A percentile compares a stretch with the other conserved stretches of the same genome.
Conservation (phyloP, 2,797 vertebrate species). For the Urosaurus nigricauda region DNA sequence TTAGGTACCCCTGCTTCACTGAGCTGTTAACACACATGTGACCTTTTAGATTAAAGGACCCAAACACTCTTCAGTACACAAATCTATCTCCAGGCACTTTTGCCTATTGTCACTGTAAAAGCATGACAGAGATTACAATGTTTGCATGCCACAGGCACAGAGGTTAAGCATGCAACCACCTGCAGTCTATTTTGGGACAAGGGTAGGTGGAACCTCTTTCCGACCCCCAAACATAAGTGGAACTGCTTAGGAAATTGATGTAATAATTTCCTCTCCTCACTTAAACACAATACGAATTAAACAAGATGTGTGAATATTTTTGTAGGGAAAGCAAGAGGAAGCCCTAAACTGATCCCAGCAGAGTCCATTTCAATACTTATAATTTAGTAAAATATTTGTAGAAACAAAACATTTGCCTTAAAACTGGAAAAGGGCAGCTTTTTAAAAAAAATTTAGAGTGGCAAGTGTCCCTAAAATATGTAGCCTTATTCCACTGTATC, state of each 20-base stretch:
- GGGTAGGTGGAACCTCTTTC: not conserved
- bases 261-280: not conserved
- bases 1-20: not conserved
- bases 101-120: constrained; percentile 20
- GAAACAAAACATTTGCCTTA: not conserved
- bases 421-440: not conserved
- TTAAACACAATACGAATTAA: not conserved
- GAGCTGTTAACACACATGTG: constrained; percentile 1
- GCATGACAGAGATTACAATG: not conserved
- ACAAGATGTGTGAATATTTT: not conserved
- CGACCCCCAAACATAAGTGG: not conserved
- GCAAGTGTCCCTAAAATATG: not conserved
- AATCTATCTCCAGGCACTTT: not conserved
- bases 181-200: constrained; percentile 3
- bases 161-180: not conserved
- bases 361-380: not conserved
- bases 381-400: not conserved
- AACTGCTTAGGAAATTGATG: not conserved
- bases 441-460: not conserved
- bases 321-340: not conserved
- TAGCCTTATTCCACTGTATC: not conserved
- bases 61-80: constrained; percentile 10
- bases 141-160: constrained; percentile 15
- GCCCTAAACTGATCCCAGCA: not conserved
- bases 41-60: constrained; percentile 3